A percentile compares a stretch with the other conserved stretches of the same genome.
Evolutionary conservation across 1,140 invertebrate genomes (phyloP).

Genomic region (Drosophila ogumai): DNA sequence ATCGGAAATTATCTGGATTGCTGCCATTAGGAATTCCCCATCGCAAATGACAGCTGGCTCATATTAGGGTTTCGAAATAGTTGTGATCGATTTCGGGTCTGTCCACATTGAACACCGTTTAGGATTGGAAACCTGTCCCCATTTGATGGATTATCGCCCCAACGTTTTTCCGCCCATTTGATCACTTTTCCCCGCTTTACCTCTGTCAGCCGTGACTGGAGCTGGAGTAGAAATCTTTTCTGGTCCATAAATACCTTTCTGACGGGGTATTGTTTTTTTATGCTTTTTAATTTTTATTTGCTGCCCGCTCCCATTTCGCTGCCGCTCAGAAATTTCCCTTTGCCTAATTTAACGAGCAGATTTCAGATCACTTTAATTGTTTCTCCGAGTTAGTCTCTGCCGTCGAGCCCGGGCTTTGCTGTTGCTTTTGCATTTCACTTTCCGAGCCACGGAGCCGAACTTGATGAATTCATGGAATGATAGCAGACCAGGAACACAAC

Average conservation of each 20-base stretch:
- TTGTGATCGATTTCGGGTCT: slow-evolving; percentile 31
- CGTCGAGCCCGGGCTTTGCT: background rate
- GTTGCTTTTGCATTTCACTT: slow-evolving; percentile 65
- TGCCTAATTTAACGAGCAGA: slow-evolving; percentile 76
- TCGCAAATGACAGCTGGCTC: slow-evolving; percentile 17
- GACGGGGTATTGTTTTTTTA: slow-evolving; percentile 34
- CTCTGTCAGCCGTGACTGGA: slow-evolving; percentile 33
- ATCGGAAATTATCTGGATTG: slow-evolving; percentile 33
- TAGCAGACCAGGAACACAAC: slow-evolving; percentile 36
- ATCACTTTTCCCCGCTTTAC: slow-evolving; percentile 29
- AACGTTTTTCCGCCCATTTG: slow-evolving; percentile 34
- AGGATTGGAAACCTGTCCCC: slow-evolving; percentile 27
- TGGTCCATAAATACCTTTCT: slow-evolving; percentile 42
- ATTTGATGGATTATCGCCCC: slow-evolving; percentile 39
- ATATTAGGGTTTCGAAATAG: slow-evolving; percentile 33
- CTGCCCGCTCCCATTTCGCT: slow-evolving; percentile 45
- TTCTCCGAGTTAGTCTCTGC: slow-evolving; percentile 25
- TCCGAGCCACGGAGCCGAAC: slow-evolving; percentile 62
- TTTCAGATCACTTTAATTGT: slow-evolving; percentile 79
- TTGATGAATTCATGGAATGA: slow-evolving; percentile 72
- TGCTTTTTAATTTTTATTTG: slow-evolving; percentile 78
- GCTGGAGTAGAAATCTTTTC: slow-evolving; percentile 39
- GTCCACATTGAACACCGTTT: slow-evolving; percentile 12
- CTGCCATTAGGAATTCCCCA: slow-evolving; percentile 30
- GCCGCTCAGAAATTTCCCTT: slow-evolving; percentile 70